Base-by-base conservation (phyloP, 2,888 invertebrate species). In the Ormyrus pomaceus region DNA sequence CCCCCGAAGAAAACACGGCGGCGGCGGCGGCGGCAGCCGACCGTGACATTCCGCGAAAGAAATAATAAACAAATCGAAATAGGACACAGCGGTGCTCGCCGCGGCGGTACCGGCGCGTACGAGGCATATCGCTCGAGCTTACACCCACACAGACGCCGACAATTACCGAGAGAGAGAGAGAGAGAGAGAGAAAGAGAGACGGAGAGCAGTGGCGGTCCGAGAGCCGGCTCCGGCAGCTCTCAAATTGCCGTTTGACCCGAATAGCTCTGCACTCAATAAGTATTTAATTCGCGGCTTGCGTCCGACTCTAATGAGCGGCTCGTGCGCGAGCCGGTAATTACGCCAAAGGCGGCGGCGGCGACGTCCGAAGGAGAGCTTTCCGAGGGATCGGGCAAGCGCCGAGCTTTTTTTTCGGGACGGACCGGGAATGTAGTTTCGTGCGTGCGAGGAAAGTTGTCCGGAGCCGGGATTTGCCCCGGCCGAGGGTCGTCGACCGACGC, bases 211-310 rank as follows among this genome's bases (percentile, higher is more conserved):
- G 34, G 34, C 59, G 53, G 62, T 53, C 48, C 53, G n/a, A 61
- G 61, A 62, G 53, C 45, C 50, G 19, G 19, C 19, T 19, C 19
- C 19, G 19, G 19, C 19, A 19, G 71, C 56, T 59, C 34, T 62
- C 64, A 82, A 82, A 82, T 82, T 82, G 71, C 69, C 76, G 74
- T 79, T 81, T 81, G 79, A 81, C 81, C 82, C 69, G 71, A 76
- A 82, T 81, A 77, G 69, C 66, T 78, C 64, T 69, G 72, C 65
- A 66, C 75, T 56, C 68, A 78, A 82, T 80, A 82, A 80, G 75
- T 72, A 80, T 80, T 80, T 80, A 80, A 80, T 82, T 80, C 70
- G 62, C 19, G 53, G 61, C 62, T 59, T 19, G 34, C 6, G 59
- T 56, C 9, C 56, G 56, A n/a, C 2, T 34, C 13, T 58, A 69